These are phyloP conservation scores for Cinclus mexicanus DNA, from an alignment of 2,113 vertebrate species.

Conservation along the genomic window DNA sequence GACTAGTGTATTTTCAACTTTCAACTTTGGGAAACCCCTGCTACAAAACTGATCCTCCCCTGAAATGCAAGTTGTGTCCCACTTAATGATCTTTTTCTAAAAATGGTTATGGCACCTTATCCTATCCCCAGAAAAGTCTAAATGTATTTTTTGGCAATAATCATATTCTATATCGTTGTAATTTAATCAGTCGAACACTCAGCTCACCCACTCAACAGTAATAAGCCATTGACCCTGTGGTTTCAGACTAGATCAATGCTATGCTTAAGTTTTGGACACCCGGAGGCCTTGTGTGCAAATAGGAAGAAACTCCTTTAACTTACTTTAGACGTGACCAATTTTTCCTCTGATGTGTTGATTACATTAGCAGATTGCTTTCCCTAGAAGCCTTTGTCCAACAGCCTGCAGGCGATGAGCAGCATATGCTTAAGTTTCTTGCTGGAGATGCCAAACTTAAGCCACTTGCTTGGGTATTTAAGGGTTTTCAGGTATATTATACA, in stretches of 20 bases:
- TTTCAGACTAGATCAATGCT: constrained; percentile 68
- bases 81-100: background rate
- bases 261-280: constrained; percentile 58
- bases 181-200: constrained; percentile 47
- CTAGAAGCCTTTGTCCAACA: constrained; percentile 59
- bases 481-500: constrained; percentile 12
- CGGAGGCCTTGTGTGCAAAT: constrained; percentile 61
- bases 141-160: constrained; percentile 6
- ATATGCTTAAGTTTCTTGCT: constrained; percentile 31
- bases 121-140: background rate
- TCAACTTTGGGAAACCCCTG: background rate
- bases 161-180: constrained; percentile 40
- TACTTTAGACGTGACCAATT: constrained; percentile 53
- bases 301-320: constrained; percentile 67
- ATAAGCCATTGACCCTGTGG: constrained; percentile 69
- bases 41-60: background rate
- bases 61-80: background rate
- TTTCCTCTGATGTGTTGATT: constrained; percentile 63
- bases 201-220: constrained; percentile 28
- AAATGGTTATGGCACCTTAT: background rate
- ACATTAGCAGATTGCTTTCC: constrained; percentile 68
- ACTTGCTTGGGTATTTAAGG: constrained; percentile 22
- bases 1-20: background rate
- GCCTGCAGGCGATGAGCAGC: constrained; percentile 50
- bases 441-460: constrained; percentile 19